Percentiles rank a stretch among this genome's conserved stretches.
Evolutionary conservation across 1,140 invertebrate species (phyloP).

Genomic region (Berghia stephanieae): DNA sequence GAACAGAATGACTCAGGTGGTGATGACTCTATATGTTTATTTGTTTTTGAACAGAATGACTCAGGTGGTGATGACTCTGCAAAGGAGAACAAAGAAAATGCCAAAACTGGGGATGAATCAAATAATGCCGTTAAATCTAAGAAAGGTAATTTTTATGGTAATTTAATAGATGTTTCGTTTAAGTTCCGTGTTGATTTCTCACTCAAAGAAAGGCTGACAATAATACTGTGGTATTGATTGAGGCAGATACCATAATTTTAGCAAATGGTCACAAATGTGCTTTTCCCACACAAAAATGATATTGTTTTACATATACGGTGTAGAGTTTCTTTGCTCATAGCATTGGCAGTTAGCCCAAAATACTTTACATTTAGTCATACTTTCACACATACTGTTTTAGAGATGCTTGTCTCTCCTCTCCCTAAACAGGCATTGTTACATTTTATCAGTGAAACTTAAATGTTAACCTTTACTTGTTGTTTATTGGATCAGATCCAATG

Average conservation of each 20-base stretch:
- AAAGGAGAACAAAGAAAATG: slow-evolving; percentile 63
- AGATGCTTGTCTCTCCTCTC: too few relatives aligned
- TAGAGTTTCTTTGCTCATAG: too few relatives aligned
- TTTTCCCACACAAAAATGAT: too few relatives aligned
- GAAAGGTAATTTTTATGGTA: slow-evolving; percentile 36
- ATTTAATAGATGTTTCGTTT: not conserved
- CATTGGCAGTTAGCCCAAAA: too few relatives aligned
- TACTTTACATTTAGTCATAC: too few relatives aligned
- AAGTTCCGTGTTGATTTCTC: not conserved
- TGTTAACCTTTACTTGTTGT: too few relatives aligned
- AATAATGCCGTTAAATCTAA: slow-evolving; percentile 47
- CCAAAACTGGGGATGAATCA: slow-evolving; percentile 43
- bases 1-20: slow-evolving; percentile 58
- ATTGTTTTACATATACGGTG: too few relatives aligned
- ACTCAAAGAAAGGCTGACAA: not conserved
- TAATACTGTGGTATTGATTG: not conserved
- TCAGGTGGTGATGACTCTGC: slow-evolving; percentile 63
- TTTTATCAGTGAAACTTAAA: too few relatives aligned
- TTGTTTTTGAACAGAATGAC: slow-evolving; percentile 53
- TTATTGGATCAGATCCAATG: too few relatives aligned
- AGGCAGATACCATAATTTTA: not conserved
- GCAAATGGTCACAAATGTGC: not conserved
- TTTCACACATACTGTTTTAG: too few relatives aligned
- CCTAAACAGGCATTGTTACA: too few relatives aligned
- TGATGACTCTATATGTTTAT: too few relatives aligned